Evolutionary conservation across 2,113 vertebrate genomes (phyloP), one percentile per base, ranked within the genome.

Genomic region (Ciconia stormi): DNA sequence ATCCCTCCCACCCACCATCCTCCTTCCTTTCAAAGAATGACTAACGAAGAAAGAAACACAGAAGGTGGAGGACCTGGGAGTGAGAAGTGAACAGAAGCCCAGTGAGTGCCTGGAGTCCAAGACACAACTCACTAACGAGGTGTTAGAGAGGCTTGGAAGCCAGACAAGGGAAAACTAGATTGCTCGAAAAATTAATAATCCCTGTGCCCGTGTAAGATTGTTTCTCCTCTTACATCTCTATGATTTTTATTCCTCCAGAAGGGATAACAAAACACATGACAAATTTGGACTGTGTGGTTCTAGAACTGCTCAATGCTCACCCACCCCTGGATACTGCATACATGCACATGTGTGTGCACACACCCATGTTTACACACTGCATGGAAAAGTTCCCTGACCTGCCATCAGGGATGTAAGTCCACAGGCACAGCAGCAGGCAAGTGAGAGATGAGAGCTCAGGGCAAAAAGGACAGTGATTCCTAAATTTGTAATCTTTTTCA

Each of bases 321-420:
- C 12, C 47, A n/a, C 6, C 19, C 16, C 32, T 58, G 63, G 36
- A 13, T 30, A 14, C 13, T 16, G 25, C 5, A 3, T 11, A 19
- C 0, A 1, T 53, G 56, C n/a, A 25, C 30, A 11, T 7, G 7
- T 16, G 12, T 0, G 0, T 69, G 8, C 16, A 38, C 18, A 5
- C 6, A 6, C 22, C 27, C 17, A 6, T 29, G 6, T 47, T 71
- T 9, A 4, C 18, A 4, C 22, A 6, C 3, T 11, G 10, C 56
- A 8, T 9, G 59, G 74, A 30, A 29, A 13, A 55, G 3, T 7
- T 76, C 36, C 78, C 29, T 30, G 55, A 11, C 8, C 8, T 52
- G 40, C 30, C 16, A 7, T 8, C 17, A 7, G 36, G 66, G 34
- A 22, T 44, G 22, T 21, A 58, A 46, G 12, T 32, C 49, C 10